Base-by-base conservation (phyloP, 2,113 vertebrate species). In the Sinocyclocheilus grahami region DNA sequence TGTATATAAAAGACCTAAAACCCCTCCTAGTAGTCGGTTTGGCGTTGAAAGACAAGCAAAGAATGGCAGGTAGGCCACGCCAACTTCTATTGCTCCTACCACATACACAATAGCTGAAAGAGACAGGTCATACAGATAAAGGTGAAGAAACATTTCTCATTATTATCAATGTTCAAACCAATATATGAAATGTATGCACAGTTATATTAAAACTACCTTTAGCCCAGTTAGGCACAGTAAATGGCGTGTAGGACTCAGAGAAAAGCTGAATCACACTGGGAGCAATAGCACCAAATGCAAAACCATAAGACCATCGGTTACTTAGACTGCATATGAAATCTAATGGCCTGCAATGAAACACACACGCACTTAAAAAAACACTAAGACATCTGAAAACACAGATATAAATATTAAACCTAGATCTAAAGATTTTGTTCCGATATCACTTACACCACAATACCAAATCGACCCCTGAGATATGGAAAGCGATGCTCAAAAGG, bases 271-370 rank as follows among this genome's bases (percentile, higher is more conserved):
- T 91, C 82, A 98, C 91, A 33, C 92, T 96, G 85, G 93, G 94
- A 53, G 96, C 96, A 42, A 96, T 92, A 0, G 96, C 95, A 22
- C 97, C 97, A 86, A 96, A 97, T 1, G 97, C 96, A 55, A 97
- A 93, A 33, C 96, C 96, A 77, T 96, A 96, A 3, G 97, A 96
- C 97, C 97, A 98, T 12, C 97, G 94, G 82, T 97, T 97, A 51
- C 93, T 95, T 78, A 96, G 93, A 85, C 93, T 95, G 33, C 95
- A 93, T 20, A 97, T 89, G 0, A 95, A 95, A 78, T 98, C 96
- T 90, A 97, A 91, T 72, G 97, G 97, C 79, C 97, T 98, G 91
- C 74, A 1, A 33, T 37, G 24, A 48, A 24, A 77, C 0, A 65
- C 42, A 48, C n/a, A 77, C 18, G 46, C 37, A 6, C 30, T 42